A percentile compares a stretch with the other conserved stretches of the same genome.
phyloP scores from a whole-genome alignment of 2,888 invertebrate species.

The Drosophila barbarae region DNA sequence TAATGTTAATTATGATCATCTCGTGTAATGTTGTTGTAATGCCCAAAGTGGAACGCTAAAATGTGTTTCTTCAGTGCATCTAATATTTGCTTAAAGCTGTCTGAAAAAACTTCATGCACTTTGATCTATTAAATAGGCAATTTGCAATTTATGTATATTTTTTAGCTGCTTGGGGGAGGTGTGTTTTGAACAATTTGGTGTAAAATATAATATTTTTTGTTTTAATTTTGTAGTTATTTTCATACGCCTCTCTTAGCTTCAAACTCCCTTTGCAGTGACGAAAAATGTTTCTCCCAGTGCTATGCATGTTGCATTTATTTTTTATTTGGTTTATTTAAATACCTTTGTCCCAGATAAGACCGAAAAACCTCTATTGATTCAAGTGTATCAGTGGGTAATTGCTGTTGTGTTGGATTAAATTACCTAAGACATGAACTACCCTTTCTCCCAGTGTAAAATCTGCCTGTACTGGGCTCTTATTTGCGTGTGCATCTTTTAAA shows the following conservation, averaged over 20 bases:
- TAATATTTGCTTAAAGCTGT: not conserved
- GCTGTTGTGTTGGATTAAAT: conserved; percentile 24
- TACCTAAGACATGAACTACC: conserved; percentile 3
- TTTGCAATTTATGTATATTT: not conserved
- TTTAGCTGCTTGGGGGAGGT: not conserved
- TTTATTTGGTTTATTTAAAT: not conserved
- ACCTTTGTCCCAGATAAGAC: conserved; percentile 1
- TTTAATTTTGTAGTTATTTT: not conserved
- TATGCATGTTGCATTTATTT: too few relatives aligned
- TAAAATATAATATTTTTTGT: not conserved
- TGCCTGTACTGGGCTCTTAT: not conserved
- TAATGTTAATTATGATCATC: not conserved
- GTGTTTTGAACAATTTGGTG: conserved; percentile 1
- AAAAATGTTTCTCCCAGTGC: conserved; percentile 5
- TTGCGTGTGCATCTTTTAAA: not conserved
- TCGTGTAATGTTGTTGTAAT: not conserved
- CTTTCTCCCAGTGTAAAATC: conserved; percentile 7
- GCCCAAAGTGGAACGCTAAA: not conserved
- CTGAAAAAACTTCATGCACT: conserved; percentile 4
- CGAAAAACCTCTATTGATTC: conserved; percentile 1
- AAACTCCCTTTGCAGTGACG: not conserved
- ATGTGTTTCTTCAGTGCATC: conserved; percentile 3
- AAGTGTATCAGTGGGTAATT: not conserved
- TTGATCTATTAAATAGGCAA: not conserved
- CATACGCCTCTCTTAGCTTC: not conserved